These are phyloP conservation scores for Pristionchus mayeri DNA, from an alignment of 2,888 invertebrate species.

Conservation along the genomic window DNA sequence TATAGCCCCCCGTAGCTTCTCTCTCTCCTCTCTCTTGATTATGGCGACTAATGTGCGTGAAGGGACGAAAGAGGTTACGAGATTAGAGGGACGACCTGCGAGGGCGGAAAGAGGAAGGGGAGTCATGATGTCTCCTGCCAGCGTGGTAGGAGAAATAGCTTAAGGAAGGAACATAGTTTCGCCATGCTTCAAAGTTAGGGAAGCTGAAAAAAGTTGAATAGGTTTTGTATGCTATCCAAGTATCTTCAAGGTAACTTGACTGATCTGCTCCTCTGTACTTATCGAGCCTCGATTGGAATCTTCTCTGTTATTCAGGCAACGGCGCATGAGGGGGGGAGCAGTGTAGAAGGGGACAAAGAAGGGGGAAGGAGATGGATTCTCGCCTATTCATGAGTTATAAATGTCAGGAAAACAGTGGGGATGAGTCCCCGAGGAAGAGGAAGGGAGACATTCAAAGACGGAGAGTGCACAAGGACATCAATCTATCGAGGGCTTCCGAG, in stretches of 20 bases:
- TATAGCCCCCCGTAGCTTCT: background rate
- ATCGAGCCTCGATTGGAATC: background rate
- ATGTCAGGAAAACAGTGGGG: conserved; percentile 24
- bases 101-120: too few species aligned
- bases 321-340: background rate
- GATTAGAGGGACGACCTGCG: background rate
- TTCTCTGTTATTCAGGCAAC: background rate
- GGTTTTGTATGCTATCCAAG: too few species aligned
- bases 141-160: too few species aligned
- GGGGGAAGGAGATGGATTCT: conserved; percentile 16
- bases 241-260: too few species aligned
- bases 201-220: too few species aligned
- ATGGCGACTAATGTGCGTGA: conserved; percentile 15
- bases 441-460: background rate
- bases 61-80: background rate
- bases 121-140: too few species aligned
- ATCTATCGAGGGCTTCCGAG: background rate
- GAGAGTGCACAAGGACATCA: conserved; percentile 7
- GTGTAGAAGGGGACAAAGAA: background rate
- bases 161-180: too few species aligned
- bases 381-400: conserved; percentile 40
- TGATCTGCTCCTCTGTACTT: too few species aligned
- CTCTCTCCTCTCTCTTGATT: conserved; percentile 25
- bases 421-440: background rate
- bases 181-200: too few species aligned